A percentile compares a stretch with the other conserved stretches of the same genome.
phyloP scores from a whole-genome alignment of 2,797 vertebrate genomes.

The Lycodopsis pacificus region DNA sequence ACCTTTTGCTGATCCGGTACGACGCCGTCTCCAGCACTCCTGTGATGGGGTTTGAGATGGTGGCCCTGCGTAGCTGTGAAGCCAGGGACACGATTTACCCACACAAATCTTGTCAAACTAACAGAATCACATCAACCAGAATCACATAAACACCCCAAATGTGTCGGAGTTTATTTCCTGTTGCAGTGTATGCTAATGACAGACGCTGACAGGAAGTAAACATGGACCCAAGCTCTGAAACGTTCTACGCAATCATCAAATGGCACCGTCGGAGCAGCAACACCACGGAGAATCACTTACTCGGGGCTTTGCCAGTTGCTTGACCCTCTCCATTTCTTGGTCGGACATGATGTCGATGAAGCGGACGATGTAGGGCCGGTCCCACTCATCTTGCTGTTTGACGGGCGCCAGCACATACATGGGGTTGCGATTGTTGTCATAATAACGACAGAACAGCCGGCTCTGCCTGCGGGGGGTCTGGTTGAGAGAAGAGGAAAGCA shows the following conservation, averaged over 20 bases:
- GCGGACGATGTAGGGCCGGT: slow-evolving; percentile 93
- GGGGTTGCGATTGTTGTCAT: slow-evolving; percentile 88
- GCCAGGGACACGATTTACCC: slow-evolving; percentile 86
- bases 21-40: slow-evolving; percentile 98
- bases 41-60: slow-evolving; percentile 99
- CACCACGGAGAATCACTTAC: slow-evolving; percentile 78
- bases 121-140: slow-evolving; percentile 42
- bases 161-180: neutral
- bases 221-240: neutral
- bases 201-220: neutral
- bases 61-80: slow-evolving; percentile 99
- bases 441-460: slow-evolving; percentile 95
- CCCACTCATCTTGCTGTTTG: slow-evolving; percentile 98
- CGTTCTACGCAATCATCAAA: neutral
- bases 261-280: neutral
- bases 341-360: slow-evolving; percentile 94
- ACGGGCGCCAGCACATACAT: slow-evolving; percentile 88
- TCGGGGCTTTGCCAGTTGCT: slow-evolving; percentile 95
- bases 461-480: slow-evolving; percentile 92
- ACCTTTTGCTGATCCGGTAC: slow-evolving; percentile 99
- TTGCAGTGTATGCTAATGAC: neutral
- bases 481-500: neutral
- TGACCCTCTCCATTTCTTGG: slow-evolving; percentile 91
- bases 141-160: neutral
- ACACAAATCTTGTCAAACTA: slow-evolving; percentile 40